phyloP scores from a whole-genome alignment of 2,113 vertebrate genomes.

The Numenius arquata region DNA sequence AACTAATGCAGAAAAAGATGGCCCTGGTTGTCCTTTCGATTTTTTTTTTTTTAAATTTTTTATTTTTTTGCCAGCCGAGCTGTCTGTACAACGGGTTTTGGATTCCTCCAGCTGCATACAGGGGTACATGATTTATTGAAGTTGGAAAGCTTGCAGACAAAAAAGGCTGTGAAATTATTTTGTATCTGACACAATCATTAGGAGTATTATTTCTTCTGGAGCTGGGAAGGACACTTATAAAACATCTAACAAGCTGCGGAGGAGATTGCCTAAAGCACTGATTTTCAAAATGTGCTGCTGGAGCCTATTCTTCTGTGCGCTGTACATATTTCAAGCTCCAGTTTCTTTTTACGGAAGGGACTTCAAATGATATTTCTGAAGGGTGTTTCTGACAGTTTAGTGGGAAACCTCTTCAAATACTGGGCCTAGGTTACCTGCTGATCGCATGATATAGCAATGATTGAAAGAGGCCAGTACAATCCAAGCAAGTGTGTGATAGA shows the following conservation, averaged over 20 bases:
- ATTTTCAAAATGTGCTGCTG: slow-evolving; percentile 2
- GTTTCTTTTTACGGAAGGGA: background rate
- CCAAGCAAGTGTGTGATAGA: background rate
- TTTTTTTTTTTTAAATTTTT: background rate
- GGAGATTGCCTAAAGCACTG: slow-evolving; percentile 43
- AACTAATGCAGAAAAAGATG: background rate
- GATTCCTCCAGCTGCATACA: background rate
- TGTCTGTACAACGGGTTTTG: background rate
- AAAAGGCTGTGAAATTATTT: slow-evolving; percentile 33
- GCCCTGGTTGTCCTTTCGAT: background rate
- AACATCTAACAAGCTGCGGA: slow-evolving; percentile 50
- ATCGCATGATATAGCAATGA: fast-evolving
- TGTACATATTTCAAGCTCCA: background rate
- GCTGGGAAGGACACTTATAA: slow-evolving; percentile 41
- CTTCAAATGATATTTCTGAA: background rate
- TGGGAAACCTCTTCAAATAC: background rate
- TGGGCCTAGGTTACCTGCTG: background rate
- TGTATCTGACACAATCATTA: slow-evolving; percentile 55
- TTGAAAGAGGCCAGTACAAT: background rate
- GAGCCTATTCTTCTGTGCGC: background rate
- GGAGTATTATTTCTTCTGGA: slow-evolving; percentile 41
- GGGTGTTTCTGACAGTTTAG: background rate
- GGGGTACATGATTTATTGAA: background rate
- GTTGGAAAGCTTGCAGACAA: background rate
- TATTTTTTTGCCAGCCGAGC: background rate